These are phyloP conservation scores for Pegoplata infirma DNA, from an alignment of 2,888 invertebrate species.

Conservation along the genomic window DNA sequence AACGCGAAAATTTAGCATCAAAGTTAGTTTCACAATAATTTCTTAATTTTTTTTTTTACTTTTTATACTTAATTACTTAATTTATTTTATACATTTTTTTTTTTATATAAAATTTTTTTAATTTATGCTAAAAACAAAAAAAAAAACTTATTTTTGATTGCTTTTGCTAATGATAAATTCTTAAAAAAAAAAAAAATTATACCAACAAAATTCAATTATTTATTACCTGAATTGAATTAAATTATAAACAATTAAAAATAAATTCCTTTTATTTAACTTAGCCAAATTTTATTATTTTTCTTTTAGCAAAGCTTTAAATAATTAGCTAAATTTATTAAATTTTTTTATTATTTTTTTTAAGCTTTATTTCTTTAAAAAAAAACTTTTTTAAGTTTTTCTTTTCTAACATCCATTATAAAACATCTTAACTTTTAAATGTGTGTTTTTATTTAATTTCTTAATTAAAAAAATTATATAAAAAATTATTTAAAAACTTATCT, in stretches of 20 bases:
- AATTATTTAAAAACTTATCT: not conserved
- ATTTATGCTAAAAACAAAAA: not conserved
- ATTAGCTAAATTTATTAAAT: slow-evolving; percentile 26
- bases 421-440: slow-evolving; percentile 12
- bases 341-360: slow-evolving; percentile 5
- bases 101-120: not conserved
- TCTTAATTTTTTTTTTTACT: slow-evolving; percentile 5
- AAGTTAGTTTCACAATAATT: slow-evolving; percentile 76
- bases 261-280: slow-evolving; percentile 20
- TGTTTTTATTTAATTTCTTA: not conserved
- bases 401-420: not conserved
- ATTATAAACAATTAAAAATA: too few relatives aligned
- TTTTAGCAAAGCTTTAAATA: slow-evolving; percentile 56
- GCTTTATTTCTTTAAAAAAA: not conserved
- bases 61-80: not conserved
- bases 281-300: slow-evolving; percentile 26
- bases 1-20: slow-evolving; percentile 79
- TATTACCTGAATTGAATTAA: slow-evolving; percentile 16
- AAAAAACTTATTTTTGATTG: slow-evolving; percentile 17
- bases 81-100: not conserved
- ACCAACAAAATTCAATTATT: slow-evolving; percentile 9
- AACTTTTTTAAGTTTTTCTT: slow-evolving; percentile 10
- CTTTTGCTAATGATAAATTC: slow-evolving; percentile 4
- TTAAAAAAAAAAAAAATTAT: slow-evolving; percentile 10
- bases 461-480: not conserved